Base-by-base conservation (phyloP, 2,113 vertebrate species). In the Poeciliopsis occidentalis region DNA sequence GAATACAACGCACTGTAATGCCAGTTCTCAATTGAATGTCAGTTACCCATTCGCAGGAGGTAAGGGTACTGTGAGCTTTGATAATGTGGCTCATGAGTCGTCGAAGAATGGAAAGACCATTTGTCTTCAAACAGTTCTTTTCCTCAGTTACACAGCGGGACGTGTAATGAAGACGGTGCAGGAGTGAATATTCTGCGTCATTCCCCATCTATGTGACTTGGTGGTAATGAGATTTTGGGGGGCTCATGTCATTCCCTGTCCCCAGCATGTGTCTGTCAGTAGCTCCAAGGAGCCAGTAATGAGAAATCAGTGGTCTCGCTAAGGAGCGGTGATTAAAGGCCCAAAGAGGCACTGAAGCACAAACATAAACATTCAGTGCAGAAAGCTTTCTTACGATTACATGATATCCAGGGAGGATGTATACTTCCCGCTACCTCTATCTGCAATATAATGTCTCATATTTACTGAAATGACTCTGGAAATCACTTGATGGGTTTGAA, bases 201-300 rank as follows among this genome's bases (percentile, higher is more conserved):
- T 81, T 76, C 66, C 82, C 79, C 66, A 63, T 71, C 84, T 78
- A 76, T 83, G 77, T 86, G 87, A 85, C 75, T 87, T 17, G 0
- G 69, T 37, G 73, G 64, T 89, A 90, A 92, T 92, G 87, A 88
- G 82, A 90, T 89, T 90, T 89, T 84, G 75, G n/a, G 30, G 19
- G 60, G 64, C 54, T 44, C 0, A 4, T 85, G 84, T 85, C 80
- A 87, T 83, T 86, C 77, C 60, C 47, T 60, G 32, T 75, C 37
- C 85, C 81, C 88, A 84, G 90, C 85, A 82, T 85, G 89, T 81
- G 83, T 83, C 81, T 77, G 82, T 89, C 81, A 84, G 68, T 31
- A 67, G 37, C 69, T 77, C 81, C 67, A 69, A 88, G 67, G 75
- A 80, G 75, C 68, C 57, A 6, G 73, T 86, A 89, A 91, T 90